Percentiles rank a stretch among this genome's conserved stretches.
phyloP scores from a whole-genome alignment of 92 coral and sea anemone species.

The Bergia sp. region DNA sequence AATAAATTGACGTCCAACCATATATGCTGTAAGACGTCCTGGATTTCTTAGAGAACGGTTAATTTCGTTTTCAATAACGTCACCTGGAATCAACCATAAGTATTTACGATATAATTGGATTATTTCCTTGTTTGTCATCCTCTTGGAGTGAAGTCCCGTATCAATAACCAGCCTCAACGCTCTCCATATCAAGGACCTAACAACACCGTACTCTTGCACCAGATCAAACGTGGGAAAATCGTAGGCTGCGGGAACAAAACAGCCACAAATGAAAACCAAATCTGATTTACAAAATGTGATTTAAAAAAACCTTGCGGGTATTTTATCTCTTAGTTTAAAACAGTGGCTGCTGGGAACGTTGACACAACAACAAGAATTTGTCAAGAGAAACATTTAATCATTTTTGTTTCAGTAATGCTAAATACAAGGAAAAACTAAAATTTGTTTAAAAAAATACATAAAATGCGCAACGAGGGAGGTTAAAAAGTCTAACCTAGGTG shows the following conservation, averaged over 20 bases:
- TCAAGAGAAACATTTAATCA: too few relatives aligned
- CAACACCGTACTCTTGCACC: slow-evolving; percentile 37
- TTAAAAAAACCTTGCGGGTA: too few relatives aligned
- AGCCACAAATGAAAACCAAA: too few relatives aligned
- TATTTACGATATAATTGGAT: slow-evolving; percentile 10
- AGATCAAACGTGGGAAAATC: slow-evolving; percentile 22
- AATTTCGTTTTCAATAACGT: slow-evolving; percentile 41
- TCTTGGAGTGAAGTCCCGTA: slow-evolving; percentile 35
- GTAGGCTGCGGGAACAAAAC: neutral
- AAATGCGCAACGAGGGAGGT: too few relatives aligned
- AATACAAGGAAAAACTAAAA: too few relatives aligned
- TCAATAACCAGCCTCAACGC: slow-evolving; percentile 36
- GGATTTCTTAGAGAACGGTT: slow-evolving; percentile 30
- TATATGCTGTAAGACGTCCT: slow-evolving; percentile 32
- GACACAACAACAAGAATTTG: too few relatives aligned
- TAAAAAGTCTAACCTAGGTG: too few relatives aligned
- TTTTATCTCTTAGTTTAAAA: too few relatives aligned
- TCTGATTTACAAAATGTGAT: neutral
- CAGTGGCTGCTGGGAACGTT: too few relatives aligned
- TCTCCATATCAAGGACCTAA: slow-evolving; percentile 40
- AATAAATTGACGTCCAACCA: slow-evolving; percentile 34
- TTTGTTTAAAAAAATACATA: too few relatives aligned
- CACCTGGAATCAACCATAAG: slow-evolving; percentile 34
- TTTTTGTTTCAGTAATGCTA: too few relatives aligned
- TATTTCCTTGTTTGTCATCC: slow-evolving; percentile 16